These are phyloP conservation scores for Hypsibius dujardini DNA, from an alignment of 1,140 invertebrate species.

Conservation along the genomic window DNA sequence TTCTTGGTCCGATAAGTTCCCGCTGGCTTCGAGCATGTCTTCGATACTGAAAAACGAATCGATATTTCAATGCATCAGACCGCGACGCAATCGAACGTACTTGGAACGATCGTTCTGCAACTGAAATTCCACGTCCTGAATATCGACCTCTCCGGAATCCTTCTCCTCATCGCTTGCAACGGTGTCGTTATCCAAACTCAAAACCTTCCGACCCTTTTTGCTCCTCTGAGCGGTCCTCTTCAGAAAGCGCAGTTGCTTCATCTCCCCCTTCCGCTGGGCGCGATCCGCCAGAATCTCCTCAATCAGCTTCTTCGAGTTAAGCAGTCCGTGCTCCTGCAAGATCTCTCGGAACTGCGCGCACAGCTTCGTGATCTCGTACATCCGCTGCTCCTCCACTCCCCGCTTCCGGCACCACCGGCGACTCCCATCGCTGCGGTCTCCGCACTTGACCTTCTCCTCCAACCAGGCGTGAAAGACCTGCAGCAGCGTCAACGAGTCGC, in stretches of 20 bases:
- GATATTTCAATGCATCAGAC: too few relatives aligned
- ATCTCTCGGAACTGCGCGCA: slow-evolving; percentile 69
- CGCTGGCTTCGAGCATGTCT: slow-evolving; percentile 48
- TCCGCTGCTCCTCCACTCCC: slow-evolving; percentile 71
- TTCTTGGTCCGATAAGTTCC: slow-evolving; percentile 57
- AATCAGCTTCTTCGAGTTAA: slow-evolving; percentile 16
- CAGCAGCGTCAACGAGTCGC: slow-evolving; percentile 79
- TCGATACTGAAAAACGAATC: slow-evolving; percentile 27
- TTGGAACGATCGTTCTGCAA: slow-evolving; percentile 44
- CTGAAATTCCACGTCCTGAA: slow-evolving; percentile 70
- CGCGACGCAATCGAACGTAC: too few relatives aligned
- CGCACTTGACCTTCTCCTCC: slow-evolving; percentile 41
- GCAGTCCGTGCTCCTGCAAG: slow-evolving; percentile 42
- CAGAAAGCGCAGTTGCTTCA: slow-evolving; percentile 60
- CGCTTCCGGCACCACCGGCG: slow-evolving; percentile 66
- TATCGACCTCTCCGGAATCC: slow-evolving; percentile 44
- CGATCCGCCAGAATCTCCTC: slow-evolving; percentile 42
- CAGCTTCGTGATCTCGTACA: slow-evolving; percentile 88
- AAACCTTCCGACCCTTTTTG: slow-evolving; percentile 48
- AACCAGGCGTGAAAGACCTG: slow-evolving; percentile 79
- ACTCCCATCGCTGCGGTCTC: slow-evolving; percentile 33
- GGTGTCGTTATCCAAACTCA: slow-evolving; percentile 41
- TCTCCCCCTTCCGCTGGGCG: slow-evolving; percentile 58
- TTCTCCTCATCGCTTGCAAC: slow-evolving; percentile 39
- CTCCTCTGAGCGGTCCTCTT: slow-evolving; percentile 48